Evolutionary conservation across 1,140 invertebrate genomes (phyloP).

Genomic region (Micrasema longulum): DNA sequence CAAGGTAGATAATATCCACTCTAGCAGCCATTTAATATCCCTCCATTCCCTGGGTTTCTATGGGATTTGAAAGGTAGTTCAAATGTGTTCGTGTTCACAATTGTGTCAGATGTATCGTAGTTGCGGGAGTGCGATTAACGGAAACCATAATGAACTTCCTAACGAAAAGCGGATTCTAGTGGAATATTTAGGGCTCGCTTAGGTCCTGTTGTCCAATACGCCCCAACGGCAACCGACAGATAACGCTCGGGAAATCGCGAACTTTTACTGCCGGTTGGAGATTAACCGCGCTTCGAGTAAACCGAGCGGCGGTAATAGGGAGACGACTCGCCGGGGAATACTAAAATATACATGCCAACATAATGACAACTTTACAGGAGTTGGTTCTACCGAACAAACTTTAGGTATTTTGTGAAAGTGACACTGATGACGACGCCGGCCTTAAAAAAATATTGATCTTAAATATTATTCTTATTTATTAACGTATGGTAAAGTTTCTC

Average conservation of each 20-base stretch:
- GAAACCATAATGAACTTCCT: conserved; percentile 14
- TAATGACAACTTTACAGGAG: conserved; percentile 5
- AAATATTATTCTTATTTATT: too few relatives aligned
- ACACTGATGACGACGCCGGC: too few relatives aligned
- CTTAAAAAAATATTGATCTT: too few relatives aligned
- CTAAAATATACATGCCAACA: conserved; percentile 20
- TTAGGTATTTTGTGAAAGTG: too few relatives aligned
- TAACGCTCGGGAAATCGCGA: too few relatives aligned
- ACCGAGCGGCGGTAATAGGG: not conserved
- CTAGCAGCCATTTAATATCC: too few relatives aligned
- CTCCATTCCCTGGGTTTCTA: too few relatives aligned
- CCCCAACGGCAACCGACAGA: too few relatives aligned
- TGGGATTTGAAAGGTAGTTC: not conserved
- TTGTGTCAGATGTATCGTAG: not conserved
- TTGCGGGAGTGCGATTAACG: conserved; percentile 1
- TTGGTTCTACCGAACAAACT: not conserved
- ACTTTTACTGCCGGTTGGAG: too few relatives aligned
- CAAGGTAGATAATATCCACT: not conserved
- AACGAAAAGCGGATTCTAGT: not conserved
- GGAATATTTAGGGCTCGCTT: conserved; percentile 1
- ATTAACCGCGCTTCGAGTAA: too few relatives aligned
- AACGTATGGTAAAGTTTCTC: too few relatives aligned
- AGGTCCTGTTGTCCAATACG: too few relatives aligned
- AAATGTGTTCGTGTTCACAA: not conserved
- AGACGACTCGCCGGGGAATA: not conserved